Base-by-base conservation (phyloP, 2,888 invertebrate genomes). In the Apomyelois bistriatella region DNA sequence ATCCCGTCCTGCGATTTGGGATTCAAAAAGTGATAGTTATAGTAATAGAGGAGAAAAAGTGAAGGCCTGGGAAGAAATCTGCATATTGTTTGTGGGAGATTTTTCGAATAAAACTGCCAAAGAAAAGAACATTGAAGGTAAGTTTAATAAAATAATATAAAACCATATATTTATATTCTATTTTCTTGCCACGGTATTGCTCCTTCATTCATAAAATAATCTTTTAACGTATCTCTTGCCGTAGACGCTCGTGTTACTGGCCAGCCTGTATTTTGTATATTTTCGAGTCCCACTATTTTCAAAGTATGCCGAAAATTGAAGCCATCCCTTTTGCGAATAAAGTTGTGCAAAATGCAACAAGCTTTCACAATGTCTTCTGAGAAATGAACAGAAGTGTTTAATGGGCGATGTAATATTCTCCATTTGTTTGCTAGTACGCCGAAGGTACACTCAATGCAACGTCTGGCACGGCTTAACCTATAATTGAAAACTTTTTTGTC, bases 31-130 rank as follows among this genome's bases (percentile, higher is more conserved):
- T 56, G 60, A 62, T 57, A 54, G 51, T 52, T 61, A 65, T 46
- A 62, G 60, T 56, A 60, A 60, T 58, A 59, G 60, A 57, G 51
- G 46, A 36, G 61, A 60, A 57, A 60, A 61, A 61, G 59, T 60
- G 36, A 63, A 61, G 46, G 59, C 62, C 59, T 65, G 64, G 60
- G 57, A 61, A 64, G 60, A 61, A 54, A 66, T 66, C 36, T 66
- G 62, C 16, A 54, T 61, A 54, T 58, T 57, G 48, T 66, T 61
- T 61, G 52, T 63, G 7, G 53, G 52, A 50, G 7, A 56, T 61
- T 62, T 61, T 53, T 49, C 51, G 49, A 56, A 60, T 55, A 62
- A 63, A 59, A 62, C 56, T 53, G 54, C 55, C 51, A 61, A 57
- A 55, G 59, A 65, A 65, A 63, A 63, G 55, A 63, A 59, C 59